Conservation (phyloP, 2,888 invertebrate genomes). For the Meta bourneti region DNA sequence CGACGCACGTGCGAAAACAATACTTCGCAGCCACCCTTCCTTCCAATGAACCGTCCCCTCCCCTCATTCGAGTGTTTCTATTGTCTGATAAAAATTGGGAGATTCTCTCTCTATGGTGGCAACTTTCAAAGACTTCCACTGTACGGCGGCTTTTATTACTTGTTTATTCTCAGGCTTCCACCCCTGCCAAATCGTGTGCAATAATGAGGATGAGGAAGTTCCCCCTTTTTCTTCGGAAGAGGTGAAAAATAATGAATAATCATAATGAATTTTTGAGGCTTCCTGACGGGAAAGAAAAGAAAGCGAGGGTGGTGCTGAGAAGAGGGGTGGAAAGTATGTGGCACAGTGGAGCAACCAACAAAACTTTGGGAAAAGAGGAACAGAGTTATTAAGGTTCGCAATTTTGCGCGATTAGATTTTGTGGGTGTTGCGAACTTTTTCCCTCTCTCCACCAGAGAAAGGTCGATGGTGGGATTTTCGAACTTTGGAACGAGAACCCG, state of each 20-base stretch:
- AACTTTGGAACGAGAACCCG: not conserved
- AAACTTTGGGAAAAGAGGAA: not conserved
- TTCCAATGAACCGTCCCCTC: conserved; percentile 33
- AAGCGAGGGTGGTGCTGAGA: not conserved
- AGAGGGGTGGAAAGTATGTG: conserved; percentile 17
- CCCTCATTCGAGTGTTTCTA: conserved; percentile 69
- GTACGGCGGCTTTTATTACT: conserved; percentile 59
- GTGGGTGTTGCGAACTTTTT: conserved; percentile 62
- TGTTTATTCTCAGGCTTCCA: conserved; percentile 57
- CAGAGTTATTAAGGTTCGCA: conserved; percentile 67
- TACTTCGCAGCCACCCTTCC: conserved; percentile 19
- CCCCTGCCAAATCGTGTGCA: conserved; percentile 39
- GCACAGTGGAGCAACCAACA: conserved; percentile 17
- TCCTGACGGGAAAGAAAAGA: conserved; percentile 1
- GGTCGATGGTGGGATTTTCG: not conserved
- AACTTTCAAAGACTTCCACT: conserved; percentile 53
- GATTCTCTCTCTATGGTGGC: conserved; percentile 38
- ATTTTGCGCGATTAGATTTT: conserved; percentile 72
- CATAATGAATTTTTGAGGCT: conserved; percentile 64
- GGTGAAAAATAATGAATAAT: conserved; percentile 75
- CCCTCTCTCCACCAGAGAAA: not conserved
- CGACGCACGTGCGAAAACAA: conserved; percentile 74
- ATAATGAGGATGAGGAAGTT: conserved; percentile 61
- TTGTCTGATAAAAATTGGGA: conserved; percentile 73
- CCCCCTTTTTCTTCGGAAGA: not conserved